Evolutionary conservation across 2,113 vertebrate species (phyloP), one percentile per base, ranked within the genome.

Genomic region (Cephalopterus ornatus): DNA sequence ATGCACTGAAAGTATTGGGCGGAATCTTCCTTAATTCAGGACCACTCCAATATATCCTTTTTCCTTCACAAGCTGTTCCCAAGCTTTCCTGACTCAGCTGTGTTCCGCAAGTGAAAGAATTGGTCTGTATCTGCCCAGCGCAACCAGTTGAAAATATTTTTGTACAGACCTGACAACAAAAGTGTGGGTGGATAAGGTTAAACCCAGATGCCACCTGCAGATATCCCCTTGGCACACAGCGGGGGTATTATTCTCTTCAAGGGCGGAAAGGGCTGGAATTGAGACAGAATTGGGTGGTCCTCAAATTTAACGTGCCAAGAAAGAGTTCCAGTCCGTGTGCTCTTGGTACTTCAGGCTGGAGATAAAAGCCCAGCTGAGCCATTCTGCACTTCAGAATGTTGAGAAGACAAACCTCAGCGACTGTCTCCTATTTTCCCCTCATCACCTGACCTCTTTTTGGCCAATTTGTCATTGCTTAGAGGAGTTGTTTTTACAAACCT

Each of bases 151-250:
- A 20, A 74, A 90, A 77, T 63, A 55, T 33, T 81, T 88, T 62
- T 73, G 26, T 93, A 3, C 52, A 79, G 76, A 33, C 8, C 68
- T 87, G 83, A 89, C 58, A 72, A 63, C 70, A 85, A n/a, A 56
- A 93, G 76, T 28, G 21, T 92, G 93, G 95, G 96, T 87, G 92
- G 91, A 2, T 88, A 16, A 56, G 76, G 92, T 68, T 92, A 82
- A 95, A 79, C 73, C 93, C 91, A 93, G 92, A 65, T 96, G 95
- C 65, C 85, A 93, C 86, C 89, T 82, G 80, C 76, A 95, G 96
- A 95, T 94, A 96, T 61, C 61, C 59, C 63, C 47, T 85, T 96
- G 93, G 96, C 91, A 2, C 74, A 58, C 71, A 72, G 18, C 44
- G 21, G 24, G 20, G 14, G 16, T 53, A 97, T 95, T 97, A 82